Evolutionary conservation across 1,140 invertebrate genomes (phyloP), one percentile per base, ranked within the genome.

Genomic region (Drosophila ficusphila): DNA sequence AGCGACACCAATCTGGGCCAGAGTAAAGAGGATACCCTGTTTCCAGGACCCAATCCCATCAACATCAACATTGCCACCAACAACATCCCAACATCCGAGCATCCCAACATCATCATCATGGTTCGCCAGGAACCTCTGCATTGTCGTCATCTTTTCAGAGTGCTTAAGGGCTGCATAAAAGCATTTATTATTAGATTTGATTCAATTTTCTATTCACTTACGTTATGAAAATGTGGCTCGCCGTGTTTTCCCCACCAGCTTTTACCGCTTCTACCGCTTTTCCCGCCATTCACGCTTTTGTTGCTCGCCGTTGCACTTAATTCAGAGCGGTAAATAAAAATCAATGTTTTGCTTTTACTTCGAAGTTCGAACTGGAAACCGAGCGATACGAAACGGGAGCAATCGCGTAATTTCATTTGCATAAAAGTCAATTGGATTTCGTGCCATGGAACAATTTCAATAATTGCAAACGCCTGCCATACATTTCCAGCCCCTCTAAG

Each of bases 151-250:
- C 81, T 86, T 86, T 88, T 75, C 82, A 82, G 82, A 88, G 82
- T 88, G 82, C 82, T 88, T 88, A 88, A 88, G 82, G 82, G 82
- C 82, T 88, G 82, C 82, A 88, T 88, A 88, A 88, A 88, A 88
- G 82, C 82, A 88, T 88, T 88, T 88, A 88, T 88, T 88, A 88
- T 88, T 88, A 88, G 82, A 88, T 89, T 88, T 88, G 79, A 88
- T 88, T 88, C 82, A 88, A 88, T 88, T 88, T 88, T 88, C 82
- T 88, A 88, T 88, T 88, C 83, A 88, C 82, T 88, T 88, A 89
- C 82, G 77, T 88, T 88, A 89, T 88, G 82, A 88, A 88, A 88
- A 88, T 88, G 82, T 88, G 78, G 81, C 76, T 48, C 56, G 82
- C 73, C 78, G 57, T 76, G 57, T 74, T 61, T 52, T 52, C 34